Evolutionary conservation across 2,888 invertebrate species (phyloP).

Genomic region (Carterocephalus palaemon): DNA sequence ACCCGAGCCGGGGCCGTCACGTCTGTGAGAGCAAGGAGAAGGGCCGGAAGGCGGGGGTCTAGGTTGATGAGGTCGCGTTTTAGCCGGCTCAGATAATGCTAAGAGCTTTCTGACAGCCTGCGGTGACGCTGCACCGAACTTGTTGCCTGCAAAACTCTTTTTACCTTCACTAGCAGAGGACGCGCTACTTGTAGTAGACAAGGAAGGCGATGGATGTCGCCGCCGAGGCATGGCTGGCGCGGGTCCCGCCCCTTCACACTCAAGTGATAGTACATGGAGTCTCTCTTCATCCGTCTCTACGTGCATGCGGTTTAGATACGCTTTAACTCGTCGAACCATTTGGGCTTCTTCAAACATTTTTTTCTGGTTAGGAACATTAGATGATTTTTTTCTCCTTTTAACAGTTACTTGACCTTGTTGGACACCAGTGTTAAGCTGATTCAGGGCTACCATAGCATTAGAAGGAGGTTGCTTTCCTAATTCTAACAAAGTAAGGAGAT

Average conservation of each 20-base stretch:
- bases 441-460: conserved; percentile 92
- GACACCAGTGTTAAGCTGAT: conserved; percentile 88
- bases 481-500: conserved; percentile 90
- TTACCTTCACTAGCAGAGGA: conserved; percentile 90
- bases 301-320: conserved; percentile 95
- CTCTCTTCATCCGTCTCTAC: conserved; percentile 95
- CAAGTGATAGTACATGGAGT: conserved; percentile 91
- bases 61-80: conserved; percentile 93
- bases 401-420: conserved; percentile 89
- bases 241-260: conserved; percentile 88
- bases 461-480: conserved; percentile 92
- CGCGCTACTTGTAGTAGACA: conserved; percentile 94
- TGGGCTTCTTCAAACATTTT: conserved; percentile 99
- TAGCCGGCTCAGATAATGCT: conserved; percentile 91
- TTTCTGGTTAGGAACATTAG: conserved; percentile 95
- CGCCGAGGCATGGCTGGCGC: conserved; percentile 83
- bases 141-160: conserved; percentile 80
- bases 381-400: conserved; percentile 92
- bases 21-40: conserved; percentile 81
- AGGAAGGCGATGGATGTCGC: conserved; percentile 94
- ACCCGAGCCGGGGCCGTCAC: conserved; percentile 77
- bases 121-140: conserved; percentile 94
- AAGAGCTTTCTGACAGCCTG: conserved; percentile 97
- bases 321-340: conserved; percentile 98
- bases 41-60: conserved; percentile 82